Conservation (phyloP, 2,113 vertebrate species). For the Chunga burmeisteri region DNA sequence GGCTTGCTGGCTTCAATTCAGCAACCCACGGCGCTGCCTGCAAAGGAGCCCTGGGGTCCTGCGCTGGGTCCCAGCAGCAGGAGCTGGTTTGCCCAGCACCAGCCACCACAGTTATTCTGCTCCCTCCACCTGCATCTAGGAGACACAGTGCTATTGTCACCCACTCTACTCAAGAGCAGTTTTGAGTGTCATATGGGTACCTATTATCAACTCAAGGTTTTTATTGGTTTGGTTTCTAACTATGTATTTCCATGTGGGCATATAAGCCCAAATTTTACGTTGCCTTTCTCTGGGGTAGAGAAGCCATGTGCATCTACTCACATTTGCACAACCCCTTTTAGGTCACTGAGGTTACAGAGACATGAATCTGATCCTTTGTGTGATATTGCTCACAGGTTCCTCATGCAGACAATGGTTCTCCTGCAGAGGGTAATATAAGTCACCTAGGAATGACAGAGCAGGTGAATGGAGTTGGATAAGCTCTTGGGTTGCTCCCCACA, state of each 20-base stretch:
- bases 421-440: background rate
- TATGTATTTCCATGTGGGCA: background rate
- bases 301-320: background rate
- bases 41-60: background rate
- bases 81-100: background rate
- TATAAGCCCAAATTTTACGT: background rate
- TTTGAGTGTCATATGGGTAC: background rate
- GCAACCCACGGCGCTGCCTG: rapidly evolving
- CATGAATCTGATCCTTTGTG: background rate
- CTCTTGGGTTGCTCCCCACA: rapidly evolving
- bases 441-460: background rate
- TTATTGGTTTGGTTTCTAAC: background rate
- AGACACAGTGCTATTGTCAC: background rate
- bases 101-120: background rate
- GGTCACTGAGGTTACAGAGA: background rate
- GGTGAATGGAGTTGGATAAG: background rate
- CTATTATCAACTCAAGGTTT: background rate
- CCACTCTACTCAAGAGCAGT: background rate
- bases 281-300: background rate
- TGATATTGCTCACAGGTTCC: background rate
- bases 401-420: background rate
- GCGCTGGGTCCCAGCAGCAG: background rate
- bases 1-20: background rate
- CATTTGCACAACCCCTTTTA: background rate
- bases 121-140: background rate